Percentiles rank a stretch among this genome's conserved stretches.
Conservation (phyloP, 92 coral and sea anemone species). For the Epizoanthus stellaris region DNA sequence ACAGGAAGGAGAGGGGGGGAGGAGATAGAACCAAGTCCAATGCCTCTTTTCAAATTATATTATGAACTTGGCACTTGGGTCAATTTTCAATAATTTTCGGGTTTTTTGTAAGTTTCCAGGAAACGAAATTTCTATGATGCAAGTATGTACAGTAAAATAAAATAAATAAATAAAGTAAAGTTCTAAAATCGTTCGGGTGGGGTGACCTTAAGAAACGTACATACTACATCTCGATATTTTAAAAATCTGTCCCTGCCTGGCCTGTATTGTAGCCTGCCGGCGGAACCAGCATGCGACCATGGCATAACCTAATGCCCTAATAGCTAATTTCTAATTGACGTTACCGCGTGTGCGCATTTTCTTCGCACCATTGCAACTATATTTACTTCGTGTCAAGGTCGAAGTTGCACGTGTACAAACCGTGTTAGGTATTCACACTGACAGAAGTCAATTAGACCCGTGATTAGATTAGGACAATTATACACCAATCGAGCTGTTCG, state of each 20-base stretch:
- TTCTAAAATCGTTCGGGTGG: neutral
- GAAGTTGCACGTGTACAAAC: neutral
- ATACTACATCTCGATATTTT: neutral
- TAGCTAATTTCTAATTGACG: neutral
- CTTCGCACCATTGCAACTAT: neutral
- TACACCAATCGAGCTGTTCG: neutral
- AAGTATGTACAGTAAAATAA: neutral
- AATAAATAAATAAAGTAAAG: neutral
- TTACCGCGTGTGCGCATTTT: neutral
- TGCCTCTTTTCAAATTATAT: no score
- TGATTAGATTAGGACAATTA: neutral
- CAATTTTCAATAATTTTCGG: neutral
- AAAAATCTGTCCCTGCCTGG: no score
- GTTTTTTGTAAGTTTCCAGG: neutral
- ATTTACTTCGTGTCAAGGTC: conserved; percentile 6
- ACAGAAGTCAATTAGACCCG: neutral
- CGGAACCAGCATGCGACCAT: neutral
- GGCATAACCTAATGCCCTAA: neutral
- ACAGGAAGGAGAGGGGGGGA: neutral
- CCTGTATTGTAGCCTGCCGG: no score
- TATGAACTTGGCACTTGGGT: neutral
- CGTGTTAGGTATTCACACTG: neutral
- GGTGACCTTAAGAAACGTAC: neutral
- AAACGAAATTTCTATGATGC: neutral
- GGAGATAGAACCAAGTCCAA: no score